phyloP scores from a whole-genome alignment of 2,797 vertebrate genomes.

The Micropoecilia bifurca region DNA sequence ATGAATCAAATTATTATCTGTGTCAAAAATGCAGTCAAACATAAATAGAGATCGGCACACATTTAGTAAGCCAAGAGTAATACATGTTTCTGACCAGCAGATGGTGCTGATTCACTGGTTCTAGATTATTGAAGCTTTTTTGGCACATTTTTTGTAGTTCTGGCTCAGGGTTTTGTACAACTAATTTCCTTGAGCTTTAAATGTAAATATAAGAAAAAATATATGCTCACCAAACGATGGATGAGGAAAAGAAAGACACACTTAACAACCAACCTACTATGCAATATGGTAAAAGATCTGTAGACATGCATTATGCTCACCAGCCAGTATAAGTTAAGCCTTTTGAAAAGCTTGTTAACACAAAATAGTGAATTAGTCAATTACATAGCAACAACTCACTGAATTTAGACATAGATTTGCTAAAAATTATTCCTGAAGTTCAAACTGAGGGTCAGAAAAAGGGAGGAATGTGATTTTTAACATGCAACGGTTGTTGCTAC shows the following conservation, averaged over 20 bases:
- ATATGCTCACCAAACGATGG: not conserved
- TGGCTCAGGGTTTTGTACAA: not conserved
- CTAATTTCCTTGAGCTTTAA: not conserved
- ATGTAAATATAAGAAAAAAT: not conserved
- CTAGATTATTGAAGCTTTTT: constrained; percentile 11
- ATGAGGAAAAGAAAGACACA: not conserved
- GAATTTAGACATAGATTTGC: not conserved
- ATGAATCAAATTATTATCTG: not conserved
- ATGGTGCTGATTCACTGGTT: constrained; percentile 71
- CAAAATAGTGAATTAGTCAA: not conserved
- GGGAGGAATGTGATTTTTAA: not conserved
- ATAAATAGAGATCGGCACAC: not conserved
- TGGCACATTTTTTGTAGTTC: constrained; percentile 21
- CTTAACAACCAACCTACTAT: not conserved
- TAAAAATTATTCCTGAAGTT: not conserved
- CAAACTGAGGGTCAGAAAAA: not conserved
- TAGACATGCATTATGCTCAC: not conserved
- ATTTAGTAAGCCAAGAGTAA: constrained; percentile 4
- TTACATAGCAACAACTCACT: not conserved
- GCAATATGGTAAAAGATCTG: not conserved
- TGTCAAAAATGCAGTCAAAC: not conserved
- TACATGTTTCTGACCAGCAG: constrained; percentile 62
- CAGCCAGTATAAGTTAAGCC: not conserved
- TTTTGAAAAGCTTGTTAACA: not conserved
- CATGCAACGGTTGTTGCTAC: not conserved